Percentiles rank a stretch among this genome's conserved stretches.
phyloP scores from a whole-genome alignment of 2,113 vertebrate genomes.

The Hyla sarda region DNA sequence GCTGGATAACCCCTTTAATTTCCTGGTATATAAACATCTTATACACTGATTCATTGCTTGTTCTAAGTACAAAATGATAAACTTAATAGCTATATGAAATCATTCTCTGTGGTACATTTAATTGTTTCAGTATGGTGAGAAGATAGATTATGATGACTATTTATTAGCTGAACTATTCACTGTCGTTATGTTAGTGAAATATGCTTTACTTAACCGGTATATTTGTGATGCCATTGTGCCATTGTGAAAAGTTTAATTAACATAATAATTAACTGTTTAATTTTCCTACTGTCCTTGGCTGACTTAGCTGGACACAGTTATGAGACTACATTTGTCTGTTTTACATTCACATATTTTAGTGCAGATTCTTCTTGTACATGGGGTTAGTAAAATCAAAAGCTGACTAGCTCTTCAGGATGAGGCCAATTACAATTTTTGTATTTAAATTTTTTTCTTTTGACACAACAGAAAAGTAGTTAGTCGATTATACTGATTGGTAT shows the following conservation, averaged over 20 bases:
- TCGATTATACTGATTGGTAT: too few species aligned
- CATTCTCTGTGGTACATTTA: slow-evolving; percentile 39
- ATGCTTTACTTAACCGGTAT: slow-evolving; percentile 35
- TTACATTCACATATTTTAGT: not conserved
- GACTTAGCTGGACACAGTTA: slow-evolving; percentile 4
- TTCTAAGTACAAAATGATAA: slow-evolving; percentile 43
- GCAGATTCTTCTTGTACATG: not conserved
- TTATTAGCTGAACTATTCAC: slow-evolving; percentile 41
- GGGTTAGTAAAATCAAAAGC: not conserved
- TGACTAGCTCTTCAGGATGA: too few species aligned
- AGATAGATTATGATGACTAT: slow-evolving; percentile 48
- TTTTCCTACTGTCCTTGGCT: slow-evolving; percentile 23
- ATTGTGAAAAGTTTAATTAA: slow-evolving; percentile 45
- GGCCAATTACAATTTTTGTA: too few species aligned
- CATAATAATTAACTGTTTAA: slow-evolving; percentile 42
- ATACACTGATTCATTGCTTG: slow-evolving; percentile 28
- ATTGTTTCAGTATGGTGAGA: slow-evolving; percentile 41
- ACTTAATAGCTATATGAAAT: slow-evolving; percentile 48
- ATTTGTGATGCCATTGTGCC: slow-evolving; percentile 22
- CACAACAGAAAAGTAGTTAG: too few species aligned
- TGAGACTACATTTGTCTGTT: slow-evolving; percentile 6
- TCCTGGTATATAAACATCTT: slow-evolving; percentile 19
- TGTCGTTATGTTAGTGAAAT: slow-evolving; percentile 42
- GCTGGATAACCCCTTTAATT: too few species aligned
- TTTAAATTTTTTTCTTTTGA: too few species aligned